phyloP scores from a whole-genome alignment of 1,140 invertebrate species.

The Tenebrio molitor region DNA sequence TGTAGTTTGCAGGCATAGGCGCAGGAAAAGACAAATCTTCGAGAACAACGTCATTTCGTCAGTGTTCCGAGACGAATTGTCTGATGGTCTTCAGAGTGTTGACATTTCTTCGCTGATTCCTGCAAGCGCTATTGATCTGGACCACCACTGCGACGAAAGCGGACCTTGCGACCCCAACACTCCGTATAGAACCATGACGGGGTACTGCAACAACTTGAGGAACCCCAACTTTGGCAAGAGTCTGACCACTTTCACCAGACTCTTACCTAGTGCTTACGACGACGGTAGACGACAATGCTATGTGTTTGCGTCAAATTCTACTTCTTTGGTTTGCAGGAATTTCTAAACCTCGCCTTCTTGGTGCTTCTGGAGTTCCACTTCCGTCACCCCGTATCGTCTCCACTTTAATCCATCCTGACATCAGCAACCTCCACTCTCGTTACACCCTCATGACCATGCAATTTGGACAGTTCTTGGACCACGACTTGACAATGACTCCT shows the following conservation, averaged over 20 bases:
- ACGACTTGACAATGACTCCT: conserved; percentile 92
- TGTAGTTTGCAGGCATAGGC: conserved; percentile 62
- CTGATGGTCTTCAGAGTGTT: conserved; percentile 80
- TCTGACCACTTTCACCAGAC: conserved; percentile 87
- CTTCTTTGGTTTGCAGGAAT: conserved; percentile 69
- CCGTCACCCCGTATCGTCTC: conserved; percentile 89
- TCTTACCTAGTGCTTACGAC: conserved; percentile 89
- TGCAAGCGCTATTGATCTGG: conserved; percentile 65
- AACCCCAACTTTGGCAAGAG: conserved; percentile 89
- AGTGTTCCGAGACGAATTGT: conserved; percentile 77
- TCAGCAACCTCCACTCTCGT: conserved; percentile 77
- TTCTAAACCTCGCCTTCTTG: conserved; percentile 79
- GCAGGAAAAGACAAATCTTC: conserved; percentile 80
- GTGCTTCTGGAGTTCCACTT: conserved; percentile 80
- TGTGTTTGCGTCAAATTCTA: conserved; percentile 45
- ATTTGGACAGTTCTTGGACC: conserved; percentile 91
- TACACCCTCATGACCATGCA: conserved; percentile 94
- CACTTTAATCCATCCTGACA: conserved; percentile 88
- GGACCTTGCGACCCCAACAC: conserved; percentile 83
- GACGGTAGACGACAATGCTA: conserved; percentile 73
- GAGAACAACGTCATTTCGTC: conserved; percentile 75
- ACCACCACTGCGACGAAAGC: conserved; percentile 75
- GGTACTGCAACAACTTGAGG: conserved; percentile 92
- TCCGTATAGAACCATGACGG: conserved; percentile 86
- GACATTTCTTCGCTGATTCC: conserved; percentile 74